Percentiles rank a stretch among this genome's conserved stretches.
Evolutionary conservation across 2,113 vertebrate species (phyloP).

Genomic region (Gasterosteus aculeatus): DNA sequence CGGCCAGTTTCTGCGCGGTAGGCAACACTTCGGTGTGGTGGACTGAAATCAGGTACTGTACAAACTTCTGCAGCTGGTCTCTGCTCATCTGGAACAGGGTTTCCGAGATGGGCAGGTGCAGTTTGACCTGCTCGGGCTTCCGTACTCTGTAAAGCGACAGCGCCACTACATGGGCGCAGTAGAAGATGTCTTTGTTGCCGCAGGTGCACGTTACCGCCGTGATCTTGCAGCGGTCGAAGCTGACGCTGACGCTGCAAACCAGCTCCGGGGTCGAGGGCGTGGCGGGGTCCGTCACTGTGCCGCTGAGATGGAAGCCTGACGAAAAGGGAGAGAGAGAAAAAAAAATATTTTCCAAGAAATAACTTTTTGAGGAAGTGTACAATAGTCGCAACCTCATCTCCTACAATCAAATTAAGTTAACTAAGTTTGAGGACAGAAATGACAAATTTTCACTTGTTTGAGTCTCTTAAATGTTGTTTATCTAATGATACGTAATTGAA

Average conservation of each 20-base stretch:
- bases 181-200: conserved; percentile 99
- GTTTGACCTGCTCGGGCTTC: conserved; percentile 97
- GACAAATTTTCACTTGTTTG: background rate
- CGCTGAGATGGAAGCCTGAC: conserved; percentile 96
- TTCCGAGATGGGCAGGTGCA: conserved; percentile 99
- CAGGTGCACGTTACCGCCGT: conserved; percentile 98
- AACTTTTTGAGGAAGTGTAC: background rate
- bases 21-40: conserved; percentile 99
- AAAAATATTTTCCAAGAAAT: background rate
- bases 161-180: conserved; percentile 97
- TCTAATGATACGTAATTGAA: background rate
- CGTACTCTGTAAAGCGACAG: conserved; percentile 97
- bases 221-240: conserved; percentile 99
- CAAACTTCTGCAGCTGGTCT: conserved; percentile 98
- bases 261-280: conserved; percentile 92
- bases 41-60: conserved; percentile 99
- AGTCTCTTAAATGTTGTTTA: background rate
- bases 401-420: background rate
- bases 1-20: conserved; percentile 96
- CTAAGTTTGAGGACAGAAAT: background rate
- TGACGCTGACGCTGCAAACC: conserved; percentile 97
- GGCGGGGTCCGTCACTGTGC: conserved; percentile 97
- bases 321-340: background rate
- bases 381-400: background rate
- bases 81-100: conserved; percentile 99